Evolutionary conservation across 2,113 vertebrate species (phyloP), one percentile per base, ranked within the genome.

Genomic region (Camelus bactrianus): DNA sequence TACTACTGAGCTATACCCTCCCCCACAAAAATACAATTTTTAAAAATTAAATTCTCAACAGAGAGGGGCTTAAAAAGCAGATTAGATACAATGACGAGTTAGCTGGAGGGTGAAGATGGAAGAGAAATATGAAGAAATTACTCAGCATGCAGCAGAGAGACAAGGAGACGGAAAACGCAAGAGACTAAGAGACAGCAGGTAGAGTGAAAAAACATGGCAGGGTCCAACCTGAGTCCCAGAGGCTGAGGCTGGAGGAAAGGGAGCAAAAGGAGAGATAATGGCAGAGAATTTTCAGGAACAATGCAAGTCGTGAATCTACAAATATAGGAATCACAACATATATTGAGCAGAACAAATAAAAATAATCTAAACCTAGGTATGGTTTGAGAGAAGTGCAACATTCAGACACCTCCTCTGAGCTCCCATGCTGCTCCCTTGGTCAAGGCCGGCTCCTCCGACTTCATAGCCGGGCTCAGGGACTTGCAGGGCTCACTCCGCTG

Each of bases 391-490:
- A 73, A 24, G 54, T 5, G 50, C 6, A 28, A 32, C 13, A 6
- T 28, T 30, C 75, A 52, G 42, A 20, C 14, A 16, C 32, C 4
- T 6, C 7, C 76, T 91, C 54, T 7, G 64, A 48, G 64, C n/a
- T 62, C 42, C 32, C 0, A 0, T 1, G 19, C 4, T 3, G 56
- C 28, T 48, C 16, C 72, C 50, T 11, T 0, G 11, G 46, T 28
- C 50, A 4, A 3, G 20, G 65, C 67, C 69, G 17, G 35, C 35
- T 65, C 35, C 48, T 0, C 10, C 0, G 10, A 32, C 38, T 22
- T 60, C 38, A 8, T 1, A 0, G 26, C 64, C 48, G 0, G 30
- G 12, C n/a, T n/a, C 32, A 35, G 14, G 22, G 28, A 28, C 88
- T 77, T 50, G 24, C 7, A 0, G 50, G 72, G 80, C 24, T 20